Evolutionary conservation across 2,888 invertebrate genomes (phyloP), one percentile per base, ranked within the genome.

Genomic region (Drosophila koepferae): DNA sequence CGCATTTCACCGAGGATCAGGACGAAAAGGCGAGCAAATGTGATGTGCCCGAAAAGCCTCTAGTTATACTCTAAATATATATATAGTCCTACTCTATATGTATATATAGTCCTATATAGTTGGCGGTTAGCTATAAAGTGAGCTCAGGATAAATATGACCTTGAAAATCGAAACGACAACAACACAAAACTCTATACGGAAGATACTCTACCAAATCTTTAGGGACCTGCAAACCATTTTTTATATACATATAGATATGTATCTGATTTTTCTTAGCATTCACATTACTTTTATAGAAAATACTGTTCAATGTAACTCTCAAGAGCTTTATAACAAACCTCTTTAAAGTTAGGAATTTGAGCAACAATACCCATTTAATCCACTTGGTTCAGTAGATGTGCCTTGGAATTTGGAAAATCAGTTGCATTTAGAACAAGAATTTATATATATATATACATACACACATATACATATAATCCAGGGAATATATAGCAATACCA

Each of bases 21-120:
- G 91, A 92, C 68, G 92, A 92, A 43, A 92, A 92, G 72, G 91
- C 92, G 23, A 81, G 81, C 20, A 91, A 84, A 63, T 91, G 91
- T 63, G 92, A 92, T 76, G 87, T 91, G 54, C 91, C 92, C 10
- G 92, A 92, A 70, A 92, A 92, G 62, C 93, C 93, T 54, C 76
- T 93, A 78, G 92, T 93, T 55, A 85, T 92, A 69, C 87, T 93
- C 59, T 93, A 92, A 89, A 70, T 9, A 16, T 34, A 16, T 34
- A 51, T 36, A 36, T 34, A 51, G 34, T 14, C 14, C 12, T 20
- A 36, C 16, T 31, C 14, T 14, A 36, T 53, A 34, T n/a, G 9
- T 18, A 48, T 31, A 48, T 49, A n/a, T 34, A 48, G 48, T n/a
- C 31, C 31, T 49, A 51, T 36, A 34, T 51, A 20, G 34, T 51